A percentile compares a stretch with the other conserved stretches of the same genome.
These are phyloP conservation scores for Heliconius aoede DNA, from an alignment of 2,888 invertebrate genomes.

Conservation along the genomic window DNA sequence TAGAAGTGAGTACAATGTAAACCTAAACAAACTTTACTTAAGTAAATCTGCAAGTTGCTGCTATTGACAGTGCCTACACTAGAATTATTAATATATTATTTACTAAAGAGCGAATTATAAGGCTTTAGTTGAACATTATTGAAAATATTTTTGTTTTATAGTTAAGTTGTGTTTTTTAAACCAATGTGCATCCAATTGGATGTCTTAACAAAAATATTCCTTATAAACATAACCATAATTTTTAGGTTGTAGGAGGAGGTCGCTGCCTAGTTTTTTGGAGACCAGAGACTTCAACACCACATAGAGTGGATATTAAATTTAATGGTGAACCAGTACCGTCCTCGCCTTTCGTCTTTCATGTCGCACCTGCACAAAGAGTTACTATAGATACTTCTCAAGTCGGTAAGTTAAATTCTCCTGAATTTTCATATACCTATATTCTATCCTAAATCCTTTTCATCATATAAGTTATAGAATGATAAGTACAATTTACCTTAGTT, in stretches of 20 bases:
- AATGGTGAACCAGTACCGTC: conserved; percentile 96
- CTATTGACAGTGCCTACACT: conserved; percentile 45
- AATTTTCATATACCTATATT: neutral
- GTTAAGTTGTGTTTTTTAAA: neutral
- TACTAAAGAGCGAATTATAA: conserved; percentile 24
- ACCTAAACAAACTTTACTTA: conserved; percentile 43
- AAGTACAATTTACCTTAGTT: too few species aligned
- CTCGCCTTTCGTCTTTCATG: conserved; percentile 94
- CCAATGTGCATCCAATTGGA: neutral
- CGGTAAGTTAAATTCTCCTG: conserved; percentile 58
- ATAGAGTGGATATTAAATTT: conserved; percentile 97
- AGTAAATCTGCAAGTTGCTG: conserved; percentile 42
- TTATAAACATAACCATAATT: neutral
- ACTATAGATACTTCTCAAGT: conserved; percentile 77
- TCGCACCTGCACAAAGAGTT: conserved; percentile 77
- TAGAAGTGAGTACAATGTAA: conserved; percentile 82
- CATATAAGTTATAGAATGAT: too few species aligned
- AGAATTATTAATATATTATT: conserved; percentile 43
- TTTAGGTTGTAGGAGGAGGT: conserved; percentile 95
- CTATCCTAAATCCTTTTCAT: neutral
- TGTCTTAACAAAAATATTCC: neutral
- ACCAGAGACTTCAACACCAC: conserved; percentile 94
- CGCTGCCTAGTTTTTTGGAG: conserved; percentile 97
- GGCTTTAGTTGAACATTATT: neutral
- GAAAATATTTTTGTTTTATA: neutral